Conservation (phyloP, 2,888 invertebrate genomes). For the Lacanobia oleracea region DNA sequence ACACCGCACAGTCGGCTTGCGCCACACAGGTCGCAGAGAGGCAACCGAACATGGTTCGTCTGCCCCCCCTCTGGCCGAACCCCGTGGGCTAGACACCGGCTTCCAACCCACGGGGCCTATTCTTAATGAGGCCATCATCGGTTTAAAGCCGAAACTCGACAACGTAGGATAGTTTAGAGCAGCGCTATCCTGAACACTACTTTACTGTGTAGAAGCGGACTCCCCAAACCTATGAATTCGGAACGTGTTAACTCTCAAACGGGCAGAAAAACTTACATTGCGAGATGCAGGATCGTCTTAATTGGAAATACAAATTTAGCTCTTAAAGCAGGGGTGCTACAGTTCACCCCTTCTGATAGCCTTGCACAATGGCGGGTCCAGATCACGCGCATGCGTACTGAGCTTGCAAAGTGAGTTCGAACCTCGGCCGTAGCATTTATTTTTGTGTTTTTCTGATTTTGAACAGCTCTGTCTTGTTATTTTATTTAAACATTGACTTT, state of each 20-base stretch:
- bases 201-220: conserved; percentile 37
- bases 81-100: neutral
- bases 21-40: neutral
- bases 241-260: neutral
- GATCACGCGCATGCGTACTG: conserved; percentile 21
- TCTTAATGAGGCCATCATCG: conserved; percentile 12
- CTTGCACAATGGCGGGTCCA: neutral
- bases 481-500: neutral
- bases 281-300: conserved; percentile 6
- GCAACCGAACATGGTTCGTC: neutral
- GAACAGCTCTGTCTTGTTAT: neutral
- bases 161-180: conserved; percentile 16
- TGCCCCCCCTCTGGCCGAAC: conserved; percentile 1
- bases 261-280: conserved; percentile 11
- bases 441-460: neutral
- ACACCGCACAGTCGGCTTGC: conserved; percentile 1
- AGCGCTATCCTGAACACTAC: conserved; percentile 27
- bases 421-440: neutral
- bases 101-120: neutral
- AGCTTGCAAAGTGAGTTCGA: neutral
- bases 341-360: neutral
- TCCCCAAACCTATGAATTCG: conserved; percentile 2
- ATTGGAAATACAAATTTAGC: conserved; percentile 8
- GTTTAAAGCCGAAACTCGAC: conserved; percentile 29
- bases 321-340: conserved; percentile 11